Conservation (phyloP, 1,140 invertebrate genomes). For the Apis dorsata region DNA sequence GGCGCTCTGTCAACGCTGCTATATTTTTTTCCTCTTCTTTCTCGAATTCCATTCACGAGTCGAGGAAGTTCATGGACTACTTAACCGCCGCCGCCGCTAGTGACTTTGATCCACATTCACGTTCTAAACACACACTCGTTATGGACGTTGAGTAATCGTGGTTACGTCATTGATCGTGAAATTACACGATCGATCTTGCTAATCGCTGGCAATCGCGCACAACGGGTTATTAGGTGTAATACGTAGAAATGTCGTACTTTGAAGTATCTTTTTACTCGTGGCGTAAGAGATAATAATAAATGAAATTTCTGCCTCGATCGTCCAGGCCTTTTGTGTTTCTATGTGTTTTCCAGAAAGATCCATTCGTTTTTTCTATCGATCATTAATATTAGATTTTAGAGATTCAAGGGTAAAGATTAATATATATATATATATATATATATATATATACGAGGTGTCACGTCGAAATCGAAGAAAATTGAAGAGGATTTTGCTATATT, state of each 20-base stretch:
- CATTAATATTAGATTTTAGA: too few relatives aligned
- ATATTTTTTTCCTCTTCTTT: background rate
- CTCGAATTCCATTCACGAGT: constrained; percentile 6
- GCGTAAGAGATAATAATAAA: constrained; percentile 25
- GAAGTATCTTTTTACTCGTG: constrained; percentile 7
- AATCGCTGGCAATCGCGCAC: constrained; percentile 2
- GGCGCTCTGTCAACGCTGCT: constrained; percentile 32
- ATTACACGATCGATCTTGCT: constrained; percentile 35
- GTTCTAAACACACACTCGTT: background rate
- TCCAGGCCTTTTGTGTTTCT: background rate
- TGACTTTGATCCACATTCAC: constrained; percentile 45
- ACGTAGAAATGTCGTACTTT: background rate
- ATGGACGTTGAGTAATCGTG: constrained; percentile 22
- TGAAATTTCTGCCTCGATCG: background rate
- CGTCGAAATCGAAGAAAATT: too few relatives aligned
- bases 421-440: too few relatives aligned
- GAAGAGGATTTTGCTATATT: too few relatives aligned
- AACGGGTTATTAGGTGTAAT: constrained; percentile 9
- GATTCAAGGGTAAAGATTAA: too few relatives aligned
- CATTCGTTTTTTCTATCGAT: background rate
- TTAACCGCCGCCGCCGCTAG: background rate
- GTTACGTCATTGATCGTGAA: constrained; percentile 41
- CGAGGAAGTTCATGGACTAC: constrained; percentile 27
- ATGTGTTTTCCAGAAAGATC: background rate
- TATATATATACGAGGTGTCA: too few relatives aligned